A percentile compares a stretch with the other conserved stretches of the same genome.
These are phyloP conservation scores for Macaca fascicularis DNA, from an alignment of 2,113 vertebrate species.

Conservation along the genomic window T2T-MFA8v1.1 NC_088388.1:10829501-10830000, in stretches of 20 bases:
- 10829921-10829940: background rate
- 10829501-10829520: no score
- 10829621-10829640: no score
- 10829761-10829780: constrained; percentile 93
- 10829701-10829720: no score
- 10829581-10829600: no score
- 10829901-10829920: background rate
- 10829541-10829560: no score
- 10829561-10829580: no score
- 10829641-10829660: no score
- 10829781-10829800: constrained; percentile 84
- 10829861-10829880: constrained; percentile 85
- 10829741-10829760: constrained; percentile 94
- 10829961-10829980: background rate
- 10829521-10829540: no score
- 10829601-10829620: no score
- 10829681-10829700: no score
- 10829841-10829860: constrained; percentile 85
- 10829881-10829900: background rate
- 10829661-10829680: no score
- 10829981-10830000: background rate
- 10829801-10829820: constrained; percentile 66
- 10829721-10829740: constrained; percentile 89
- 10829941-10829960: background rate
- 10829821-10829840: constrained; percentile 91